These are phyloP conservation scores for Nomada flava DNA, from an alignment of 2,888 invertebrate species.

Conservation along the genomic window DNA sequence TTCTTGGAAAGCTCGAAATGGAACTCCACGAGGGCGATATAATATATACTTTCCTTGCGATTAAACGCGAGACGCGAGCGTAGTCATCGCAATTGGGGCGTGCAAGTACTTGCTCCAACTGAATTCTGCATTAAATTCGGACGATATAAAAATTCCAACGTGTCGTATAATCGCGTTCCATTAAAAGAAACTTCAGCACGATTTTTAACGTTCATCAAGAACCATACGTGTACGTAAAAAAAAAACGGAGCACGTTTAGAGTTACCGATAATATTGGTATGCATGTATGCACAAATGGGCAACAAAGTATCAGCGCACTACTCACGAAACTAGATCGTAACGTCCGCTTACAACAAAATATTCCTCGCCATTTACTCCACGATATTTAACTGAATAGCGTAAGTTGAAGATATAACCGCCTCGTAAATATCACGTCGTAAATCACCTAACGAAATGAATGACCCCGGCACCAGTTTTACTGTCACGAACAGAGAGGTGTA, in stretches of 20 bases:
- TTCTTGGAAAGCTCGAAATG: constrained; percentile 27
- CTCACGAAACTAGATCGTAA: constrained; percentile 1
- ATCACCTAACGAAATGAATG: neutral
- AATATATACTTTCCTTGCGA: neutral
- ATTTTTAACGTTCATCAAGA: neutral
- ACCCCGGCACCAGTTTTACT: neutral
- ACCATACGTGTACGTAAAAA: neutral
- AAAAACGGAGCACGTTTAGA: too few relatives aligned
- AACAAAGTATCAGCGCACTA: neutral
- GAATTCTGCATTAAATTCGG: neutral
- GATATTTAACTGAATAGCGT: neutral
- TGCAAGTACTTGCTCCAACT: neutral
- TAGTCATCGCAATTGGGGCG: constrained; percentile 12
- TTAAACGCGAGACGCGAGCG: constrained; percentile 1
- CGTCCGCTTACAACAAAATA: neutral
- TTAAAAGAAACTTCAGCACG: neutral
- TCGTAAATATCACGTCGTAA: neutral
- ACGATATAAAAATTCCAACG: too few relatives aligned
- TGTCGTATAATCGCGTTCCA: neutral
- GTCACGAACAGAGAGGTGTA: neutral
- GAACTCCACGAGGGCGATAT: neutral
- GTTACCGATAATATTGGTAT: neutral
- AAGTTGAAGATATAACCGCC: neutral
- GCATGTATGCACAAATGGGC: neutral
- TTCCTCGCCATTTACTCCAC: neutral